These are phyloP conservation scores for Drosophila bocki DNA, from an alignment of 1,140 invertebrate genomes.

Conservation along the genomic window DNA sequence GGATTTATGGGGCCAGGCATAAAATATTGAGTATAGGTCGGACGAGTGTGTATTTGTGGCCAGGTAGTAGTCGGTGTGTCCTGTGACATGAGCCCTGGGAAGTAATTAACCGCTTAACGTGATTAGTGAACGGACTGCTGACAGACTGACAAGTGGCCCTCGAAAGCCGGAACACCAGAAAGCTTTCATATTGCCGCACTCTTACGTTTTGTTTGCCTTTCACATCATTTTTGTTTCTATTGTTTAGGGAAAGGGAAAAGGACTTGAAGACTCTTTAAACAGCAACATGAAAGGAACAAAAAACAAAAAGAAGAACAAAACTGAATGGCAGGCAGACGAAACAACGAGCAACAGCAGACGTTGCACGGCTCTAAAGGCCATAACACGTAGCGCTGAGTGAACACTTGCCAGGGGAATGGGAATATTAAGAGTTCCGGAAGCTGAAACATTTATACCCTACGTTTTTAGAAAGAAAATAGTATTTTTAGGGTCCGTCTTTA, in stretches of 20 bases:
- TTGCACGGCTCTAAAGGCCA: constrained; percentile 64
- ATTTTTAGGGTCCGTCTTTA: background rate
- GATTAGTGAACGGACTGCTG: constrained; percentile 40
- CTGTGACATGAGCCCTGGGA: constrained; percentile 32
- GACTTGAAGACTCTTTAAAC: constrained; percentile 53
- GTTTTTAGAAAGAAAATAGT: background rate
- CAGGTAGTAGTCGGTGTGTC: background rate
- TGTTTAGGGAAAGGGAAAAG: constrained; percentile 6
- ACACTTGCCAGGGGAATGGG: constrained; percentile 59
- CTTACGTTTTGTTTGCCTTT: constrained; percentile 9
- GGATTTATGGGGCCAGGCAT: constrained; percentile 34
- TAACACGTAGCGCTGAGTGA: constrained; percentile 76
- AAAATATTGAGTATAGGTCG: constrained; percentile 55
- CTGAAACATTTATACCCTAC: constrained; percentile 11
- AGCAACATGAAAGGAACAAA: constrained; percentile 41
- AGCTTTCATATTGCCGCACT: constrained; percentile 48
- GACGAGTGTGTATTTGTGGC: constrained; percentile 14
- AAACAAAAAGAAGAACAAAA: constrained; percentile 30
- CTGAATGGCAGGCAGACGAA: constrained; percentile 25
- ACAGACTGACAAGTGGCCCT: constrained; percentile 31
- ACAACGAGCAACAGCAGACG: constrained; percentile 49
- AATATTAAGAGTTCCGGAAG: background rate
- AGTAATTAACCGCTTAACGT: constrained; percentile 76
- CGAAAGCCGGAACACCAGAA: constrained; percentile 36
- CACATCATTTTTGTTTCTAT: constrained; percentile 10